phyloP scores from a whole-genome alignment of 1,140 invertebrate species.

The Cyrtorhinus lividipennis region DNA sequence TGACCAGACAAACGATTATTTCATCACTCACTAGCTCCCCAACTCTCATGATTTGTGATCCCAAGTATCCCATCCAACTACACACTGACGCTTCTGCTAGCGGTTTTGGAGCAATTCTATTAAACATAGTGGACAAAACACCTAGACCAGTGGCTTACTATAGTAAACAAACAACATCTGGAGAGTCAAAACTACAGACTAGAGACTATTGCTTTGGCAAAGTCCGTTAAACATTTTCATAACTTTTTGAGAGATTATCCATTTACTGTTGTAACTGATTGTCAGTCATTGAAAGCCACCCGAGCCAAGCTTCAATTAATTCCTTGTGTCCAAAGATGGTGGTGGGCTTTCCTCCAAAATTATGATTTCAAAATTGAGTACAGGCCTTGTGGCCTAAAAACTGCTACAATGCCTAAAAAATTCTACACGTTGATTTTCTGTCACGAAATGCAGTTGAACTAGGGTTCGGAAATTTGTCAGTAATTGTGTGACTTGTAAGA shows the following conservation, averaged over 20 bases:
- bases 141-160: slow-evolving; percentile 23
- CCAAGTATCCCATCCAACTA: slow-evolving; percentile 26
- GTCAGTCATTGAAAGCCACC: slow-evolving; percentile 3
- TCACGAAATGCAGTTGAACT: background rate
- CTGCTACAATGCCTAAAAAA: no score
- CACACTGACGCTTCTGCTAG: slow-evolving; percentile 24
- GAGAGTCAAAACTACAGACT: background rate
- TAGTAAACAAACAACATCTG: background rate
- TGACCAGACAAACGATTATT: background rate
- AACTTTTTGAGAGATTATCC: background rate
- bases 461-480: slow-evolving; percentile 11
- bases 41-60: slow-evolving; percentile 29
- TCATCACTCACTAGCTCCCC: slow-evolving; percentile 23
- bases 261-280: slow-evolving; percentile 3
- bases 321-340: slow-evolving; percentile 1
- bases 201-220: background rate
- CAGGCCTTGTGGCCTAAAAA: no score
- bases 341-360: slow-evolving; percentile 4
- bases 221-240: slow-evolving; percentile 1
- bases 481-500: slow-evolving; percentile 15
- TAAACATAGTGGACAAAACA: slow-evolving; percentile 14
- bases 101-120: slow-evolving; percentile 22
- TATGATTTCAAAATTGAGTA: slow-evolving; percentile 5
- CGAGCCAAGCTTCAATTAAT: background rate
- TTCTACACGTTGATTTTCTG: slow-evolving; percentile 5